Evolutionary conservation across 2,797 vertebrate genomes (phyloP), one percentile per base, ranked within the genome.

Genomic region (Pelodytes ibericus): DNA sequence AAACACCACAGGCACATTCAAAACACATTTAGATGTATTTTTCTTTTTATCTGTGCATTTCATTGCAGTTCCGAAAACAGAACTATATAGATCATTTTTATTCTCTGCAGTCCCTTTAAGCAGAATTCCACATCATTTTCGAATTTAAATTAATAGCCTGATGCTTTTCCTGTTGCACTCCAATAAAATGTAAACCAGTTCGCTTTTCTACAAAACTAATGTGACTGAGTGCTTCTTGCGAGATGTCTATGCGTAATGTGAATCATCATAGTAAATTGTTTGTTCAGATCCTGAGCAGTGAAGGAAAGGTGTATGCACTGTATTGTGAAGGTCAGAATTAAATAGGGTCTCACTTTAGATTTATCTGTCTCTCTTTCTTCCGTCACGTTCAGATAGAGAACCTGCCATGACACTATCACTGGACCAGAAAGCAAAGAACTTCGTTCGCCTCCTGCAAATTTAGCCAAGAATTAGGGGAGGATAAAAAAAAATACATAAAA

Each of bases 381-480:
- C 49, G n/a, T 69, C 66, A 36, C 49, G 27, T 31, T 31, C 3
- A 71, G 33, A 60, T n/a, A 3, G 53, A 61, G 16, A 20, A 39
- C 41, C 26, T 30, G 25, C 53, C n/a, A 26, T 16, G 27, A 25
- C 33, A 20, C 4, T 59, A 22, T 18, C 41, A 53, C 29, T 65
- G 29, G 56, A 36, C 51, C 69, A 77, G 68, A 66, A 68, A 71
- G 63, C 26, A n/a, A 18, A 67, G 63, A 41, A n/a, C 53, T 31
- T 13, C 27, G 53, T 31, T 24, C 9, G 44, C 51, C 26, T 53
- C 62, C 57, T 61, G 63, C 61, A 78, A 72, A 72, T 68, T 22
- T 68, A 67, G 63, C 41, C 29, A 41, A 58, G 22, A 33, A 39
- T 66, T 30, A 29, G 6, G 44, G 62, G 41, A 56, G 31, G 58